Base-by-base conservation (phyloP, 1,140 invertebrate species). In the Drosophila cardini region DNA sequence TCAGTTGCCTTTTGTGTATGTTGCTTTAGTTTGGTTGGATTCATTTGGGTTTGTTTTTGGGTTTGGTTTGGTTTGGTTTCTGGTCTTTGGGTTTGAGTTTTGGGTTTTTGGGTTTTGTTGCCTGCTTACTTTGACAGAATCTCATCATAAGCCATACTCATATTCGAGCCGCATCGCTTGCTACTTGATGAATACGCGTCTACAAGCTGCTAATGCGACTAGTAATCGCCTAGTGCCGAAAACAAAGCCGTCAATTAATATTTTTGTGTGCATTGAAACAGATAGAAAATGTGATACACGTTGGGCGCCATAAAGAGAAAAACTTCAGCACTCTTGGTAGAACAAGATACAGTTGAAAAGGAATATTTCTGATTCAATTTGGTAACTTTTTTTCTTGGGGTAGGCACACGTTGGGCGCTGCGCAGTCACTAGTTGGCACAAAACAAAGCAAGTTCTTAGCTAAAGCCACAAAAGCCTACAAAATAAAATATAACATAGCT, bases 1-100 rank as follows among this genome's bases (percentile, higher is more conserved):
- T 72, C 70, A 75, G 67, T 52, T 53, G 80, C 80, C 80, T 82
- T 82, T 82, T 83, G 80, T 84, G 53, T 79, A 43, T 55, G 53
- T 62, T 70, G 78, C 48, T 73, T 67, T 15, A 9, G 53, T 63
- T 76, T 65, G 69, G 48, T 11, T 67, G 78, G 40, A 56, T 81
- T 64, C 55, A 46, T 72, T 50, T 63, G 46, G 55, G 43, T 74
- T 79, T 79, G 62, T 38, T 26, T 73, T 62, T 26, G 69, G 11
- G 26, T 48, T 48, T 4, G 10, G 21, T 30, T 50, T 32, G 21
- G 21, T 26, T 26, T 21, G 21, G 21, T 21, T 4, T 21, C 4
- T 43, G 42, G 43, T 7, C 18, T 46, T 9, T 2, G 16, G 16
- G 8, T 43, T 43, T n/a, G n/a, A 2, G 13, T 1, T 26, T 46